Percentiles rank a stretch among this genome's conserved stretches.
These are phyloP conservation scores for Centropristis striata DNA, from an alignment of 2,113 vertebrate genomes.

Conservation along the genomic window DNA sequence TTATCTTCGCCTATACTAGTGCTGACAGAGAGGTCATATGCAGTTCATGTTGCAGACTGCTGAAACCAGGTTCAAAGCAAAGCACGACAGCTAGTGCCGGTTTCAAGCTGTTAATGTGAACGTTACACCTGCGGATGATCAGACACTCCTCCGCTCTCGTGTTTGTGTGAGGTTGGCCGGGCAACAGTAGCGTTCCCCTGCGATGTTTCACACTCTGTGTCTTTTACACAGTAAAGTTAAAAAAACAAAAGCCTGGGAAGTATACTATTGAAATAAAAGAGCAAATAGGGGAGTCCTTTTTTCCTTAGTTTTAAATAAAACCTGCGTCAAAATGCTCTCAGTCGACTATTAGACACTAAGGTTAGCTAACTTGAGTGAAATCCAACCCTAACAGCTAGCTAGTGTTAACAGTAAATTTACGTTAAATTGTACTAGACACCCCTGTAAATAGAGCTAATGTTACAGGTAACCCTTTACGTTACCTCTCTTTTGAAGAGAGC, in stretches of 20 bases:
- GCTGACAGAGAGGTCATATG: conserved; percentile 15
- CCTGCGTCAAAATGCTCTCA: conserved; percentile 15
- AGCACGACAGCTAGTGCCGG: neutral
- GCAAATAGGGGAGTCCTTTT: rapidly evolving
- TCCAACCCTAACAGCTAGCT: conserved; percentile 37
- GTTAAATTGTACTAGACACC: neutral
- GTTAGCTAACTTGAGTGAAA: neutral
- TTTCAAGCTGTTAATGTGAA: conserved; percentile 8
- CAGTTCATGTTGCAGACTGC: conserved; percentile 17
- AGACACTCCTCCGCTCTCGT: conserved; percentile 49
- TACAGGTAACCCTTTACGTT: neutral
- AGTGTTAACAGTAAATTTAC: neutral
- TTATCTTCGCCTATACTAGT: neutral
- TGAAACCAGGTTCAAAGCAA: conserved; percentile 25
- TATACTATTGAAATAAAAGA: neutral
- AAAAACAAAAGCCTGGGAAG: neutral
- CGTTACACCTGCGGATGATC: conserved; percentile 66
- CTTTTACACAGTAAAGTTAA: conserved; percentile 32
- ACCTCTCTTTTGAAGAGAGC: neutral
- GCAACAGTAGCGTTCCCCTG: conserved; percentile 63
- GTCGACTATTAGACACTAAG: neutral
- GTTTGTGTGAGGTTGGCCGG: conserved; percentile 72
- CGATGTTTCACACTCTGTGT: conserved; percentile 62
- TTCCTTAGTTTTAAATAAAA: neutral
- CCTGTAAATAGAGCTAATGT: neutral